phyloP scores from a whole-genome alignment of 2,888 invertebrate species.

The Pachymerium ferrugineum region DNA sequence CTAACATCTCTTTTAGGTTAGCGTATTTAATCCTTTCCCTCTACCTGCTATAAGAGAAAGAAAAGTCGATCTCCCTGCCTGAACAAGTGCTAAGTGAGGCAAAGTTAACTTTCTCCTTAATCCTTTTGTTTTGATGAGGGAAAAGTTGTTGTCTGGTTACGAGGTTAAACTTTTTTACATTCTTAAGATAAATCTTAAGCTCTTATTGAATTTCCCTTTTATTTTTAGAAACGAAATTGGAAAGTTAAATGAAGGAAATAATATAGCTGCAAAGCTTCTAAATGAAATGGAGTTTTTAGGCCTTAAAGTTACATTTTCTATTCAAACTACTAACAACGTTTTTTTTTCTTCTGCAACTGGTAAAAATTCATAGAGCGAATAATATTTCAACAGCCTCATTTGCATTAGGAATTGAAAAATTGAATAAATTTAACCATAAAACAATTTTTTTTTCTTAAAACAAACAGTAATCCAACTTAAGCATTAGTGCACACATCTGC shows the following conservation, averaged over 20 bases:
- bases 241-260: slow-evolving; percentile 1
- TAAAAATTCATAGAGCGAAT: too few relatives aligned
- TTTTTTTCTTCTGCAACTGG: not conserved
- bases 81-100: slow-evolving; percentile 18
- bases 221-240: not conserved
- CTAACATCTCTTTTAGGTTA: slow-evolving; percentile 14
- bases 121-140: slow-evolving; percentile 15
- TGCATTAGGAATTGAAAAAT: not conserved
- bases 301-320: not conserved
- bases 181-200: not conserved
- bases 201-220: slow-evolving; percentile 1
- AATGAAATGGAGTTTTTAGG: not conserved
- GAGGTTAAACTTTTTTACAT: not conserved
- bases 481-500: too few relatives aligned
- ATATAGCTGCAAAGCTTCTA: not conserved
- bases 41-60: slow-evolving; percentile 21
- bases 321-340: not conserved
- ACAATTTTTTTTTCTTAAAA: not conserved
- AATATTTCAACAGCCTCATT: not conserved
- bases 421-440: too few relatives aligned
- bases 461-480: too few relatives aligned
- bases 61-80: slow-evolving; percentile 14
- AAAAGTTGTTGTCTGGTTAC: slow-evolving; percentile 5
- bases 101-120: slow-evolving; percentile 13
- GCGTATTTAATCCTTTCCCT: slow-evolving; percentile 2